Evolutionary conservation across 2,888 invertebrate genomes (phyloP).

Genomic region (Morpho helenor): DNA sequence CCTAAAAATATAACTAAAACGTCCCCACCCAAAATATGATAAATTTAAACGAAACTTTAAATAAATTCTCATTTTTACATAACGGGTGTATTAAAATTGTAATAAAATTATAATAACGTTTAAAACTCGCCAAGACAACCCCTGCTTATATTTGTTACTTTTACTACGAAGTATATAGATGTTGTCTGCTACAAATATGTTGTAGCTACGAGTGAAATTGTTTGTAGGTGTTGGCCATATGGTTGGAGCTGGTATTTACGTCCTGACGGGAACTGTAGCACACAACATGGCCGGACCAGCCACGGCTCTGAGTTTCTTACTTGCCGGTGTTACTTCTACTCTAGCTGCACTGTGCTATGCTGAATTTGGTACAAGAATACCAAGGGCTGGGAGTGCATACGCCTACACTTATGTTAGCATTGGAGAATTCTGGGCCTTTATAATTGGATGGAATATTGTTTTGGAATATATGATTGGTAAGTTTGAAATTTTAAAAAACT

Average conservation of each 20-base stretch:
- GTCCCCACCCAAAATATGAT: too few relatives aligned
- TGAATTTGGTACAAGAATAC: conserved; percentile 92
- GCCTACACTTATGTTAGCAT: conserved; percentile 95
- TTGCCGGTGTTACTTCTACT: conserved; percentile 90
- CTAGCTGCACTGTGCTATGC: conserved; percentile 93
- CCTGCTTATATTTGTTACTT: too few relatives aligned
- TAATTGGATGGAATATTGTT: conserved; percentile 97
- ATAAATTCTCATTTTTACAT: too few relatives aligned
- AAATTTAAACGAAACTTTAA: too few relatives aligned
- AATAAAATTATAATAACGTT: too few relatives aligned
- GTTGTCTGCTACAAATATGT: too few relatives aligned
- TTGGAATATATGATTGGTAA: conserved; percentile 92
- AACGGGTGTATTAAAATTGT: too few relatives aligned
- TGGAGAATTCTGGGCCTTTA: conserved; percentile 96
- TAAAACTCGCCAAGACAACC: too few relatives aligned
- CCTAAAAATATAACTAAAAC: too few relatives aligned
- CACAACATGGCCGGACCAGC: conserved; percentile 91
- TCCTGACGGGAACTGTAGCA: conserved; percentile 91
- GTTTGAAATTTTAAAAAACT: conserved; percentile 5
- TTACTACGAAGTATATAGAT: too few relatives aligned
- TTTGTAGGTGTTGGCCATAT: conserved; percentile 92
- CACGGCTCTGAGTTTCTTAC: conserved; percentile 81
- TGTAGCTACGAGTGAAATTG: too few relatives aligned
- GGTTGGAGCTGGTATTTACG: conserved; percentile 97
- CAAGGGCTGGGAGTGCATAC: conserved; percentile 95